Percentiles rank a stretch among this genome's conserved stretches.
Evolutionary conservation across 1,140 invertebrate genomes (phyloP).

Genomic region (Drosophila nigrodunni): DNA sequence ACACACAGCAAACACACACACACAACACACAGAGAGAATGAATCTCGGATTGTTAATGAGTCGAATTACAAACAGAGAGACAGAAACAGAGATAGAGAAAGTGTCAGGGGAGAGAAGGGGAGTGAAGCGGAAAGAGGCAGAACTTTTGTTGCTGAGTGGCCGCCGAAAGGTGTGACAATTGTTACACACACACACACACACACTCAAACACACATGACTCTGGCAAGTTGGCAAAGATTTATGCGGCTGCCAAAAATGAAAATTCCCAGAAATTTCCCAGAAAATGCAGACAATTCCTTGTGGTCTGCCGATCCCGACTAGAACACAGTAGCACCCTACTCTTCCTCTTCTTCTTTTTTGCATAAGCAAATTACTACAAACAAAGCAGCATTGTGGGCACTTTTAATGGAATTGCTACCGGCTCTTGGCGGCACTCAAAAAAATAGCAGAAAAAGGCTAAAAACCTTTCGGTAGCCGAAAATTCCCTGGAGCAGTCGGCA

Average conservation of each 20-base stretch:
- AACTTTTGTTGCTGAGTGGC: constrained; percentile 65
- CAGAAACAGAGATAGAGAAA: constrained; percentile 19
- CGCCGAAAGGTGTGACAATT: constrained; percentile 83
- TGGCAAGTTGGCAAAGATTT: constrained; percentile 75
- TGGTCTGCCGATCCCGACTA: constrained; percentile 32
- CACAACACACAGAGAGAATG: constrained; percentile 33
- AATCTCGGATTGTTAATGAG: constrained; percentile 79
- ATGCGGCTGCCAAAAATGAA: constrained; percentile 58
- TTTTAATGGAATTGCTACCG: constrained; percentile 82
- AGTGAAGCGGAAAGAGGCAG: constrained; percentile 7
- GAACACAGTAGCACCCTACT: constrained; percentile 5
- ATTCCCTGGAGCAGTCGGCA: constrained; percentile 42
- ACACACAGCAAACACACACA: constrained; percentile 32
- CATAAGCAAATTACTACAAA: constrained; percentile 66
- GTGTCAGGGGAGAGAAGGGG: constrained; percentile 19
- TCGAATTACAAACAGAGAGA: constrained; percentile 74
- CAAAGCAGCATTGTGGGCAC: constrained; percentile 13
- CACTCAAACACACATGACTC: constrained; percentile 36
- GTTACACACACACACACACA: constrained; percentile 53
- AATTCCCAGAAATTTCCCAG: constrained; percentile 72
- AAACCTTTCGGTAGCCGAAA: constrained; percentile 57
- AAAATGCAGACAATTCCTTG: constrained; percentile 74
- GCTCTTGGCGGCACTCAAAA: constrained; percentile 34
- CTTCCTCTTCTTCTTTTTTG: constrained; percentile 39
- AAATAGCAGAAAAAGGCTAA: constrained; percentile 10